Percentiles rank a stretch among this genome's conserved stretches.
phyloP scores from a whole-genome alignment of 2,113 vertebrate genomes.

The Pituophis catenifer region DNA sequence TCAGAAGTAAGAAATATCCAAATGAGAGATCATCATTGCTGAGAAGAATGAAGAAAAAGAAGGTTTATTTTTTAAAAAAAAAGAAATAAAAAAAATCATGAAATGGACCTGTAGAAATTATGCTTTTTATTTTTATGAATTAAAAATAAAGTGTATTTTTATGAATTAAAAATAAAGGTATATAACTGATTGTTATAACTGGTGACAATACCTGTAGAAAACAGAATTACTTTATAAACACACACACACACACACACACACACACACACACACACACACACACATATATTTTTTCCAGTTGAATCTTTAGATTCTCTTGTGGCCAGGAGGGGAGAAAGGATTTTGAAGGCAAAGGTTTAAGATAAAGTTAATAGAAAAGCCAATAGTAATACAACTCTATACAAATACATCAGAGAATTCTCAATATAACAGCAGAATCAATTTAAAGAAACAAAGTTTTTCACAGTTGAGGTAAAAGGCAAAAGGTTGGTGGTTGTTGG shows the following conservation, averaged over 20 bases:
- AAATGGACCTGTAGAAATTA: neutral
- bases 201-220: neutral
- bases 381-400: neutral
- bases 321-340: neutral
- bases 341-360: neutral
- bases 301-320: neutral
- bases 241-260: neutral
- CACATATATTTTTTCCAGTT: neutral
- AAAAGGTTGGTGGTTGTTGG: neutral
- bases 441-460: neutral
- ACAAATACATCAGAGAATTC: slow-evolving; percentile 1
- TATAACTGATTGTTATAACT: neutral
- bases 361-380: neutral
- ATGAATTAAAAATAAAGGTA: neutral
- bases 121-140: neutral
- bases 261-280: neutral
- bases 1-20: neutral
- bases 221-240: neutral
- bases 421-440: neutral
- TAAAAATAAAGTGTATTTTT: neutral
- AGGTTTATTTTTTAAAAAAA: neutral
- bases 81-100: too few relatives aligned
- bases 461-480: neutral
- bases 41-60: neutral
- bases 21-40: neutral